phyloP scores from a whole-genome alignment of 2,888 invertebrate genomes.

The Deladenus siricidicola region DNA sequence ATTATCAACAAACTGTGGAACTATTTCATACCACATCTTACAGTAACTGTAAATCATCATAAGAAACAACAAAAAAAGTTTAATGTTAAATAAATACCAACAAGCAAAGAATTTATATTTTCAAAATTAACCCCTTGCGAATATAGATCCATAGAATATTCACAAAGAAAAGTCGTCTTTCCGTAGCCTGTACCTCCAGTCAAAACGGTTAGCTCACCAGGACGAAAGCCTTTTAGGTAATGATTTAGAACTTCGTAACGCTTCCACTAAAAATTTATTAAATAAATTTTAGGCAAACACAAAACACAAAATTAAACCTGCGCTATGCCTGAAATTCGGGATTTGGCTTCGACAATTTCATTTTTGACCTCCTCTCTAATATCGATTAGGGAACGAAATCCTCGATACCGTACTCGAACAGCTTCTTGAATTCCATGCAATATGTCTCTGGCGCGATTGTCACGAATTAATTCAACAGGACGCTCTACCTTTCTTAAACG shows the following conservation, averaged over 20 bases:
- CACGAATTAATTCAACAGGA: slow-evolving; percentile 47
- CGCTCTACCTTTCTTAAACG: slow-evolving; percentile 39
- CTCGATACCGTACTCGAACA: slow-evolving; percentile 26
- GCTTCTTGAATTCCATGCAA: slow-evolving; percentile 30
- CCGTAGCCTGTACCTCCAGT: slow-evolving; percentile 51
- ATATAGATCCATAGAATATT: slow-evolving; percentile 49
- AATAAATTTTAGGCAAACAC: slow-evolving; percentile 7
- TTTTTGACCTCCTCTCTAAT: slow-evolving; percentile 53
- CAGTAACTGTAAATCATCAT: neutral
- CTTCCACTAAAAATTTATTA: slow-evolving; percentile 43
- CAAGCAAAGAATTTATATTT: no score
- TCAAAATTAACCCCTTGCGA: slow-evolving; percentile 50
- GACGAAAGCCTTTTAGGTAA: slow-evolving; percentile 48
- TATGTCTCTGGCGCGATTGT: slow-evolving; percentile 31
- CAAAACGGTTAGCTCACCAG: slow-evolving; percentile 48
- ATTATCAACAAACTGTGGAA: no score
- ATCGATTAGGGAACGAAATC: slow-evolving; percentile 52
- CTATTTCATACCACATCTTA: no score
- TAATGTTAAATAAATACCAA: neutral
- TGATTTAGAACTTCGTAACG: slow-evolving; percentile 47
- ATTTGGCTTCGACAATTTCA: slow-evolving; percentile 38
- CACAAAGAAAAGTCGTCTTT: slow-evolving; percentile 52
- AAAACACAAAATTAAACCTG: slow-evolving; percentile 27
- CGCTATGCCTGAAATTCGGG: slow-evolving; percentile 29
- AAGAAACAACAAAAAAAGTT: neutral